These are phyloP conservation scores for Oncopodura yosiiana DNA, from an alignment of 1,140 invertebrate genomes.

Conservation along the genomic window DNA sequence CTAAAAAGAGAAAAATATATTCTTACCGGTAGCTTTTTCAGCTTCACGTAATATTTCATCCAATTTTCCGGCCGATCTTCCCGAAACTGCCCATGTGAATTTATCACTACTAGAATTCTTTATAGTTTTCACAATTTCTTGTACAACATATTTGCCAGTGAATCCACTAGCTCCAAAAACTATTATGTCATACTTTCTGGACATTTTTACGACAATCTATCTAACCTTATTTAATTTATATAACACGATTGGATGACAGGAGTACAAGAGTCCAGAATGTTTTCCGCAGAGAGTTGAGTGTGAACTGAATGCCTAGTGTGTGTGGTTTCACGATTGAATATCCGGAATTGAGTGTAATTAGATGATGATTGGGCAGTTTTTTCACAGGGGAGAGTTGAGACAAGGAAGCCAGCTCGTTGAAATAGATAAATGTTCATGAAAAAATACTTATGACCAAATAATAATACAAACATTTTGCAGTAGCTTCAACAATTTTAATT, in stretches of 20 bases:
- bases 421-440: too few relatives aligned
- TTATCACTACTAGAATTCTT: neutral
- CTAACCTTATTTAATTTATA: neutral
- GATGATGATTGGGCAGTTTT: too few relatives aligned
- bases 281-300: too few relatives aligned
- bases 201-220: constrained; percentile 4
- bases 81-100: constrained; percentile 61
- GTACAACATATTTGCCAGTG: constrained; percentile 67
- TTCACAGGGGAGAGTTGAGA: too few relatives aligned
- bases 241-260: neutral
- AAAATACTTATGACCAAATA: too few relatives aligned
- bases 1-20: too few relatives aligned
- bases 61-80: constrained; percentile 61
- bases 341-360: too few relatives aligned
- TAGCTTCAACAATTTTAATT: too few relatives aligned
- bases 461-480: too few relatives aligned
- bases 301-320: too few relatives aligned
- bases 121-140: constrained; percentile 44
- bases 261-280: neutral
- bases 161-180: constrained; percentile 78
- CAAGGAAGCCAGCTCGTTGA: too few relatives aligned
- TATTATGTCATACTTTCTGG: constrained; percentile 48
- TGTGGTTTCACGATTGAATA: too few relatives aligned
- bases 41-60: constrained; percentile 53
- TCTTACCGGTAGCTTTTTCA: constrained; percentile 45